Conservation (phyloP, 2,797 vertebrate genomes). For the Sardinella longiceps region DNA sequence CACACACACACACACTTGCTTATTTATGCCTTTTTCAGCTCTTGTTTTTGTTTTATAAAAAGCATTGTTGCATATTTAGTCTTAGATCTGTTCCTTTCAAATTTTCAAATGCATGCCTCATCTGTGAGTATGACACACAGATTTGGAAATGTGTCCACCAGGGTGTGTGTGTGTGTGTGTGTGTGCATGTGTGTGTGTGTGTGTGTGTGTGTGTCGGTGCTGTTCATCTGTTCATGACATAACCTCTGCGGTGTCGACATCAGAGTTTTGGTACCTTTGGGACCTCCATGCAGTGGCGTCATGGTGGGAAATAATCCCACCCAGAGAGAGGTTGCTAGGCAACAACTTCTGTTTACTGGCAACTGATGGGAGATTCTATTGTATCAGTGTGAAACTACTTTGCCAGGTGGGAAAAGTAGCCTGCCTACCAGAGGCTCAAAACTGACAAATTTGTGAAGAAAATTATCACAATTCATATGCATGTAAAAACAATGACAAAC, state of each 20-base stretch:
- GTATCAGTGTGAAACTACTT: neutral
- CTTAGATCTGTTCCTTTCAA: too few species aligned
- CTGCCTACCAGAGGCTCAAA: too few species aligned
- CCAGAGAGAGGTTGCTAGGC: neutral
- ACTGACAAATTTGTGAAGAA: too few species aligned
- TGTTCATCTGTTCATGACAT: neutral
- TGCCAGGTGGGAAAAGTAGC: too few species aligned
- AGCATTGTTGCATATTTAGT: too few species aligned
- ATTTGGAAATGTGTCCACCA: too few species aligned
- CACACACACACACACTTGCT: constrained; percentile 2
- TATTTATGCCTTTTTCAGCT: neutral
- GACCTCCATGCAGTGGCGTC: neutral
- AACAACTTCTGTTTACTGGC: neutral
- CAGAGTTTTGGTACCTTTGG: neutral
- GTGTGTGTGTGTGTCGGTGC: neutral
- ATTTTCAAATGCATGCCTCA: too few species aligned
- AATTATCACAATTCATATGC: too few species aligned
- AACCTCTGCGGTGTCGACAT: neutral
- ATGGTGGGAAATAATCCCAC: neutral
- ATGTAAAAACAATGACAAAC: too few species aligned
- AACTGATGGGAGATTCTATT: neutral
- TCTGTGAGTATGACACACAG: neutral
- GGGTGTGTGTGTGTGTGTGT: neutral
- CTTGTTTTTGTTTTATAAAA: neutral
- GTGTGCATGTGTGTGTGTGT: neutral